Conservation (phyloP, 1,140 invertebrate species). For the Bombus affinis region DNA sequence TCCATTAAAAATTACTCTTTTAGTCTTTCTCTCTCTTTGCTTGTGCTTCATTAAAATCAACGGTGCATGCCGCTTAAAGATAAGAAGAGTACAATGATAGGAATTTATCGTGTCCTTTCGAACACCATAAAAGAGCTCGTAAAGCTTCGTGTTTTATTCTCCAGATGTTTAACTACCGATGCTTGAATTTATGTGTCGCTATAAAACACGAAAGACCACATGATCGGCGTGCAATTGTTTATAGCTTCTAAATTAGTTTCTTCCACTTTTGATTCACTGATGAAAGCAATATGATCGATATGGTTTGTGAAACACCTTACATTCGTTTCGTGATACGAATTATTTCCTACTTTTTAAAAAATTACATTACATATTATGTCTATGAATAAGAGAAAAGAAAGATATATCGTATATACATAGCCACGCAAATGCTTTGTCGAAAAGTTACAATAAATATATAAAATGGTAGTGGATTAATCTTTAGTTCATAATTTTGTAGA, state of each 20-base stretch:
- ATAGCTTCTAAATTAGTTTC: not conserved
- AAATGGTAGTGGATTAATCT: not conserved
- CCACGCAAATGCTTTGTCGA: no score
- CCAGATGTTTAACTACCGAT: not conserved
- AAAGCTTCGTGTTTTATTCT: not conserved
- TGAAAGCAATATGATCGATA: not conserved
- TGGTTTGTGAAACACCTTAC: not conserved
- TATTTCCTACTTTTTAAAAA: not conserved
- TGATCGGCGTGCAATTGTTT: not conserved
- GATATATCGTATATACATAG: not conserved
- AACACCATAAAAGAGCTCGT: not conserved
- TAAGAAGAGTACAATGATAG: not conserved
- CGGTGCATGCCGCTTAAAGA: not conserved
- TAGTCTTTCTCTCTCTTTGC: not conserved
- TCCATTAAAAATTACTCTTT: not conserved
- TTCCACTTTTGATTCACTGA: not conserved
- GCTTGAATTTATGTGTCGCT: slow-evolving; percentile 20
- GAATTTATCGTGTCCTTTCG: not conserved
- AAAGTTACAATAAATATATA: not conserved
- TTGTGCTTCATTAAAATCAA: not conserved
- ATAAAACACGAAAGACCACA: not conserved
- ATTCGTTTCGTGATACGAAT: not conserved
- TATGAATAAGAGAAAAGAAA: not conserved
- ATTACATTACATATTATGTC: not conserved
- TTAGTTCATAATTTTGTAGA: not conserved